Percentiles rank a stretch among this genome's conserved stretches.
phyloP scores from a whole-genome alignment of 2,797 vertebrate species.

The Cirrhinus molitorella region DNA sequence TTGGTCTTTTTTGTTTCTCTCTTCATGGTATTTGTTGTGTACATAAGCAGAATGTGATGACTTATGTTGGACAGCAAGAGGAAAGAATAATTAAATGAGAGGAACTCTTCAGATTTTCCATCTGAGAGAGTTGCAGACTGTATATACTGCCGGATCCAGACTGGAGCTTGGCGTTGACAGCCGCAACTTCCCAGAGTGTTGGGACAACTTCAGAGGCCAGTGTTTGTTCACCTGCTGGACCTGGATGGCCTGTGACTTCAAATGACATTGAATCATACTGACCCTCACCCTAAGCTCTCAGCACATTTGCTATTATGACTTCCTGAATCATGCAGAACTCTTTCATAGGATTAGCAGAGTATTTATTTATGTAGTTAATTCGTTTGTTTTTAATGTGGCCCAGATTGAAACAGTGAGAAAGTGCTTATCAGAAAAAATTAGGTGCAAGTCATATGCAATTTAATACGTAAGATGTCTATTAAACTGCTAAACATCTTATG shows the following conservation, averaged over 20 bases:
- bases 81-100: conserved; percentile 48
- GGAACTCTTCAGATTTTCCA: conserved; percentile 42
- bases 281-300: conserved; percentile 36
- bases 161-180: conserved; percentile 63
- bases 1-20: background rate
- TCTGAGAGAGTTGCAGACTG: conserved; percentile 22
- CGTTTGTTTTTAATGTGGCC: background rate
- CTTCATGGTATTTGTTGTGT: conserved; percentile 14
- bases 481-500: background rate
- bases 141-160: conserved; percentile 41
- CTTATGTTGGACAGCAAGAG: conserved; percentile 26
- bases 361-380: background rate
- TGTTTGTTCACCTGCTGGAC: conserved; percentile 72
- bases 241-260: conserved; percentile 58
- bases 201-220: conserved; percentile 54
- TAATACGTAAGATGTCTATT: background rate
- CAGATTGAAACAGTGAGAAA: background rate
- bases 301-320: conserved; percentile 26
- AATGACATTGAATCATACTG: conserved; percentile 55
- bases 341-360: background rate
- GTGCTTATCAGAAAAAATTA: background rate
- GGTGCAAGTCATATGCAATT: background rate
- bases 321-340: conserved; percentile 12
- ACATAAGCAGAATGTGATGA: conserved; percentile 8
- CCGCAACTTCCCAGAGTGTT: conserved; percentile 63